Conservation (phyloP, 2,113 vertebrate species). For the Prunella fulvescens region DNA sequence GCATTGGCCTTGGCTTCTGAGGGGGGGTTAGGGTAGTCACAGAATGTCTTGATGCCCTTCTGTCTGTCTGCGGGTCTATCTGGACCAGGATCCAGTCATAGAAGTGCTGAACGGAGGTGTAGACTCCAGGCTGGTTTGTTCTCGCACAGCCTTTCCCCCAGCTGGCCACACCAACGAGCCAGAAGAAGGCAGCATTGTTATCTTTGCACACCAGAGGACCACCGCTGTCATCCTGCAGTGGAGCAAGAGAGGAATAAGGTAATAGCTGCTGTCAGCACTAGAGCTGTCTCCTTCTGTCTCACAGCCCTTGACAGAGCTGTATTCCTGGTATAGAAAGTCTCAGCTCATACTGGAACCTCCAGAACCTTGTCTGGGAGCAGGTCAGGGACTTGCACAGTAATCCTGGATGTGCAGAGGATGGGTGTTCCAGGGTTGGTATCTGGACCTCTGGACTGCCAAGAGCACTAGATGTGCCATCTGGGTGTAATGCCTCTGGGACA, state of each 20-base stretch:
- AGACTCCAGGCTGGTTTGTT: not conserved
- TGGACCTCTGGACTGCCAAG: not conserved
- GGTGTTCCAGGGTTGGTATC: not conserved
- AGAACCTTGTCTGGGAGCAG: not conserved
- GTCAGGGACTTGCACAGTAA: not conserved
- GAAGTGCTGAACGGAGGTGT: not conserved
- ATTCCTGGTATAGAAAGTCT: not conserved
- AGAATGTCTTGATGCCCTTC: not conserved
- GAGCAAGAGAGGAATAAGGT: not conserved
- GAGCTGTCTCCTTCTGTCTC: not conserved
- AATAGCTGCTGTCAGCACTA: not conserved
- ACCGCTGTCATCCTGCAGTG: not conserved
- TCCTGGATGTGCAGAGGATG: not conserved
- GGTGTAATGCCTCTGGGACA: not conserved
- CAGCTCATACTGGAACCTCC: not conserved
- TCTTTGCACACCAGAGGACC: not conserved
- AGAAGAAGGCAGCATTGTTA: not conserved
- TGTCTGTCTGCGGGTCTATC: not conserved
- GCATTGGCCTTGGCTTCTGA: not conserved
- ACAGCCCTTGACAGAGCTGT: not conserved
- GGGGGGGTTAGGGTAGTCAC: fast-evolving
- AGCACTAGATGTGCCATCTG: not conserved
- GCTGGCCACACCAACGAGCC: not conserved
- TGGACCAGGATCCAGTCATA: not conserved
- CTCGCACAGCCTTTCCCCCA: not conserved